These are phyloP conservation scores for Neodiprion pinetum DNA, from an alignment of 1,140 invertebrate species.

Conservation along the genomic window DNA sequence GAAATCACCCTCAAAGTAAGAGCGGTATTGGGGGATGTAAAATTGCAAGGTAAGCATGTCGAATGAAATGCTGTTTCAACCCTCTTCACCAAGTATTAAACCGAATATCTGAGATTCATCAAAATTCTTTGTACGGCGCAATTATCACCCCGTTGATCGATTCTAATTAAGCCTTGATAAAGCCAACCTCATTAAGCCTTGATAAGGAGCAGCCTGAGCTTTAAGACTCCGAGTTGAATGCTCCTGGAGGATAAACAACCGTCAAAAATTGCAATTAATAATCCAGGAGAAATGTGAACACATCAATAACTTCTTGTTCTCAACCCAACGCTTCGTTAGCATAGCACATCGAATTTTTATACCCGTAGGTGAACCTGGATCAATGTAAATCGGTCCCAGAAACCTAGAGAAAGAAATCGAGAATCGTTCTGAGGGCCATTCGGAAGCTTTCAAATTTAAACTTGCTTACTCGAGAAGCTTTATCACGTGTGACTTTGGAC, in stretches of 20 bases:
- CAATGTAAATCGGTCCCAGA: too few relatives aligned
- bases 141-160: background rate
- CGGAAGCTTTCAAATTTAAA: constrained; percentile 14
- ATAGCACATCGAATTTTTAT: too few relatives aligned
- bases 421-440: background rate
- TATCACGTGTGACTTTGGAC: background rate
- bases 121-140: background rate
- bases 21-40: background rate
- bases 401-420: background rate
- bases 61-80: background rate
- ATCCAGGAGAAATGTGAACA: background rate
- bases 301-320: too few relatives aligned
- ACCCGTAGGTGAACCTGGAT: too few relatives aligned
- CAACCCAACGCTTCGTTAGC: too few relatives aligned
- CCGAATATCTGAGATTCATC: background rate
- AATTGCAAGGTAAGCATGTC: background rate
- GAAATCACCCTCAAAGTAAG: background rate
- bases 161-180: background rate
- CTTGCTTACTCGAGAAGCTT: background rate
- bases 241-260: background rate
- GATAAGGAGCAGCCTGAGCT: background rate
- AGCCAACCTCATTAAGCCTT: background rate
- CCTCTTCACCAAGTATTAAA: background rate
- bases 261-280: background rate
- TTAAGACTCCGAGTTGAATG: background rate